Evolutionary conservation across 92 coral and sea anemone species (phyloP), one percentile per base, ranked within the genome.

Genomic region (Epizoanthus fatuus): DNA sequence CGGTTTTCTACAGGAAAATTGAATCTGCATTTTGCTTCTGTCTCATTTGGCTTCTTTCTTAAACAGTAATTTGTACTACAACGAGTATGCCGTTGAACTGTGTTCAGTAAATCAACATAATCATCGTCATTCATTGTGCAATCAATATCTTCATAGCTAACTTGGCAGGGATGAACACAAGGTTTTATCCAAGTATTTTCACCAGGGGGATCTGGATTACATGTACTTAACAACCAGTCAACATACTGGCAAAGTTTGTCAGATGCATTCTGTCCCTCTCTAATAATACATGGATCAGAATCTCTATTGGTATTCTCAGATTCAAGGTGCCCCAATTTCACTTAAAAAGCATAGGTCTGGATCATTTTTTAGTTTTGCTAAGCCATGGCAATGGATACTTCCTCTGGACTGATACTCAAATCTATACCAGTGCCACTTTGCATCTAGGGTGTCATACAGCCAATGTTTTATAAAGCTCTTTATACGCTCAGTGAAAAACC

Each of bases 21-120:
- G 72, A 81, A 87, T 20, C 91, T 81, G 70, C 87, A 87, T 54
- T 81, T 63, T 12, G 62, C 54, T 72, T 72, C 81, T 54, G 55
- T 72, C 57, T 84, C 87, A 84, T 84, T 84, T 47, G 39, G 69
- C 44, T 72, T 84, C 47, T 73, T 72, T 73, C 79, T 84, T 53
- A 84, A 63, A 59, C 84, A 79, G 40, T 79, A 60, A 37, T 2
- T 63, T 54, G 83, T 29, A 77, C 83, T 77, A 72, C 87, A 83
- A 38, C 87, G 87, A 72, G 87, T 83, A 63, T 83, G 87, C 59
- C 87, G 69, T 83, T 83, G 80, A 55, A 77, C 83, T 12, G 49
- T 77, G 52, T 77, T 77, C 63, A 77, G 39, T 14, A 77, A 77
- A 77, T 70, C 87, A 49, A 52, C 54, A 39, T 75, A 86, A 14